Percentiles rank a stretch among this genome's conserved stretches.
Evolutionary conservation across 2,888 invertebrate species (phyloP).

Genomic region (Torymus texanus): DNA sequence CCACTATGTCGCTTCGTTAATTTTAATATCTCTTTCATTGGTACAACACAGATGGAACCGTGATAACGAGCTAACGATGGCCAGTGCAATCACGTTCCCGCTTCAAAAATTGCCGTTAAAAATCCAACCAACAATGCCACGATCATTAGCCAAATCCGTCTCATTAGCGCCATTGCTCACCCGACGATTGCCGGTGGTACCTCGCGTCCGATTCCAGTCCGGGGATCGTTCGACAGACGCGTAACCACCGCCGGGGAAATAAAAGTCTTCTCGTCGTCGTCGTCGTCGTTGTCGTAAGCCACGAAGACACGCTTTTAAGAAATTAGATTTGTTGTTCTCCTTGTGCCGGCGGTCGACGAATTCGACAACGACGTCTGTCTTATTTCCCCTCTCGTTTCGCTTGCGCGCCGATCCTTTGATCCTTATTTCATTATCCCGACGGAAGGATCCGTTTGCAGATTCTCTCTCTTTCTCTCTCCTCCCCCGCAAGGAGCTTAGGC

Average conservation of each 20-base stretch:
- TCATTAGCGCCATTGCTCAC: not conserved
- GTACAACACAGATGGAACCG: too few relatives aligned
- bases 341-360: constrained; percentile 26
- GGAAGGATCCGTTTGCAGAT: constrained; percentile 71
- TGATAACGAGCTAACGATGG: too few relatives aligned
- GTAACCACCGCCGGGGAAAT: constrained; percentile 43
- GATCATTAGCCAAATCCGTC: too few relatives aligned
- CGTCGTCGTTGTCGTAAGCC: constrained; percentile 8
- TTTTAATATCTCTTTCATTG: too few relatives aligned
- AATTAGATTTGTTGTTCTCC: constrained; percentile 65
- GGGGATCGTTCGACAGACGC: too few relatives aligned
- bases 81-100: too few relatives aligned
- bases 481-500: not conserved
- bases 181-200: not conserved
- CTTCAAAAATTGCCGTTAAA: too few relatives aligned
- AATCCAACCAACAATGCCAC: too few relatives aligned
- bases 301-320: constrained; percentile 46
- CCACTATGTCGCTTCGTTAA: too few relatives aligned
- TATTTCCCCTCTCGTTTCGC: constrained; percentile 52
- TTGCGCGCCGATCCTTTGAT: constrained; percentile 67
- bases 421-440: constrained; percentile 74
- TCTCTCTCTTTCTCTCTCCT: constrained; percentile 42
- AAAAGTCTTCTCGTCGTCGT: constrained; percentile 18
- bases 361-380: constrained; percentile 44
- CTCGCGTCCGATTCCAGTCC: too few relatives aligned